Percentiles rank a stretch among this genome's conserved stretches.
phyloP scores from a whole-genome alignment of 1,140 invertebrate species.

The Drosophila ananassae region DNA sequence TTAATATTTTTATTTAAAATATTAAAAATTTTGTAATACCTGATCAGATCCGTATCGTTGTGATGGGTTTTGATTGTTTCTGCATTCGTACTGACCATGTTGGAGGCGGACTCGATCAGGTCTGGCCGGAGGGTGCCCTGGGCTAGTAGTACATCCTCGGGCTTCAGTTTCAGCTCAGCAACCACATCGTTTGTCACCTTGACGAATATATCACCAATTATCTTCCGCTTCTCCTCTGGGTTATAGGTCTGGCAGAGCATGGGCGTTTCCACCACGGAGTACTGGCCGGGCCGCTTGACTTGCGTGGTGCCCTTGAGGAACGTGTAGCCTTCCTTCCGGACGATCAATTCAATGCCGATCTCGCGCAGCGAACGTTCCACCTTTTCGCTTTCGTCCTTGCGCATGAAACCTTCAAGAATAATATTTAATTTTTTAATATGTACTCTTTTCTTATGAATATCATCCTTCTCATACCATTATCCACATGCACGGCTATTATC shows the following conservation, averaged over 20 bases:
- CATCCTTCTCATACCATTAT: too few species aligned
- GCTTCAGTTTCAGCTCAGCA: slow-evolving; percentile 91
- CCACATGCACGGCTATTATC: slow-evolving; percentile 98
- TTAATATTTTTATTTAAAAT: neutral
- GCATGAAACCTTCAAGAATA: slow-evolving; percentile 92
- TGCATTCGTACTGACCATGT: slow-evolving; percentile 93
- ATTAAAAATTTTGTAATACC: slow-evolving; percentile 76
- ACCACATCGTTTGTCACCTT: slow-evolving; percentile 94
- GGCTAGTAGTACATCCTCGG: slow-evolving; percentile 93
- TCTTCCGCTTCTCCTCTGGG: slow-evolving; percentile 99
- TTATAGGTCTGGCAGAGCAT: slow-evolving; percentile 93
- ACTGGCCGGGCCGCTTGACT: slow-evolving; percentile 85
- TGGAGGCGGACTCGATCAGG: slow-evolving; percentile 98
- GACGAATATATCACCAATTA: slow-evolving; percentile 99
- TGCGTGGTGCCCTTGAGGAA: slow-evolving; percentile 92
- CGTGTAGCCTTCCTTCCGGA: slow-evolving; percentile 90
- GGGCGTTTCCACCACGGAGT: slow-evolving; percentile 89
- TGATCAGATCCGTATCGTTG: slow-evolving; percentile 98
- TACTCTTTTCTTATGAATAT: too few species aligned
- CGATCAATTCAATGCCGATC: slow-evolving; percentile 94
- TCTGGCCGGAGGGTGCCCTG: slow-evolving; percentile 98
- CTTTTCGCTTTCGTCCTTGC: slow-evolving; percentile 95
- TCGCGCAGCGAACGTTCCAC: slow-evolving; percentile 94
- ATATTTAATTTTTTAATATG: too few species aligned
- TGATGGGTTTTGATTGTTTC: slow-evolving; percentile 99